Evolutionary conservation across 2,113 vertebrate genomes (phyloP).

Genomic region (Toxostoma redivivum): DNA sequence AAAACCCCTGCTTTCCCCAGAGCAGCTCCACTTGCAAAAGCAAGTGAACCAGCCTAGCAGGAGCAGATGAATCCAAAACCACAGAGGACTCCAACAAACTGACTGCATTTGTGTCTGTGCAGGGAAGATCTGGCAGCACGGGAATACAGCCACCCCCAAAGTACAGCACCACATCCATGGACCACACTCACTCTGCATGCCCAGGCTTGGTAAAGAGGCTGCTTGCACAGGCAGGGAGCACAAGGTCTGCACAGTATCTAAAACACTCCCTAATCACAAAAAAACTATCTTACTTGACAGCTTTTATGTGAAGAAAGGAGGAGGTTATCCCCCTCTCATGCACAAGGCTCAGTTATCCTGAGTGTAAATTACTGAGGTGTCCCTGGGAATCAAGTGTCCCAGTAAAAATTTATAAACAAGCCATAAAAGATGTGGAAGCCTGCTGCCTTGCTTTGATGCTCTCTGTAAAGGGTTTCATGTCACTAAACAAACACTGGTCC

Average conservation of each 20-base stretch:
- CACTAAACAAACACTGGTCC: neutral
- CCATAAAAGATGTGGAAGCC: neutral
- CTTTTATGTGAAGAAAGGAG: neutral
- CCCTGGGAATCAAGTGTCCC: neutral
- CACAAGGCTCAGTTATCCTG: neutral
- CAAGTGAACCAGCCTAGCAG: neutral
- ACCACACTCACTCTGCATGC: neutral
- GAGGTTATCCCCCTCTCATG: neutral
- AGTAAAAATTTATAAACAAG: slow-evolving; percentile 28
- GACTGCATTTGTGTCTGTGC: neutral
- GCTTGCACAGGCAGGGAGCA: neutral
- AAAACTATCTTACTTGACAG: neutral
- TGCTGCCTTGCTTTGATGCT: neutral
- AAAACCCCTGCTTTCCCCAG: neutral
- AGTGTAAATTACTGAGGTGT: neutral
- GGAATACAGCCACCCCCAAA: neutral
- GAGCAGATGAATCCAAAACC: neutral
- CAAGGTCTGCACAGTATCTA: neutral
- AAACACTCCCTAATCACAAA: neutral
- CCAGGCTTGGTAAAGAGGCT: neutral
- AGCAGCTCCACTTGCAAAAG: neutral
- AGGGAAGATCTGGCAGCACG: neutral
- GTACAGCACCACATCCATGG: neutral
- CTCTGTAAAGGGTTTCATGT: neutral
- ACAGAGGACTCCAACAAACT: neutral